Percentiles rank a stretch among this genome's conserved stretches.
Evolutionary conservation across 2,888 invertebrate genomes (phyloP).

Genomic region (Carcina quercana): DNA sequence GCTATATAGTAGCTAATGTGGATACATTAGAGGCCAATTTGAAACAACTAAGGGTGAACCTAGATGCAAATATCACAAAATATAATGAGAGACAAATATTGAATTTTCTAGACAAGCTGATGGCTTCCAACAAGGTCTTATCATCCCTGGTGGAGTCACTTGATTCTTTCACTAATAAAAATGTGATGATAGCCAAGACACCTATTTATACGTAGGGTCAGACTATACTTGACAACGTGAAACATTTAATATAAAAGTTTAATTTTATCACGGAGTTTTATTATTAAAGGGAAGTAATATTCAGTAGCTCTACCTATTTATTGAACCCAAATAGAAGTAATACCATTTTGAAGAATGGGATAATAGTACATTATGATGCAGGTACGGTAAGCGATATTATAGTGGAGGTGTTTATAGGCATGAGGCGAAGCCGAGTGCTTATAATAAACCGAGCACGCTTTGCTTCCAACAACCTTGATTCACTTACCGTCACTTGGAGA

Average conservation of each 20-base stretch:
- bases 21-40: constrained; percentile 34
- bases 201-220: neutral
- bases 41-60: constrained; percentile 23
- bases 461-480: no score
- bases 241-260: neutral
- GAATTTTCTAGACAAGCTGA: constrained; percentile 32
- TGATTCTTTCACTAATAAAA: constrained; percentile 12
- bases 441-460: no score
- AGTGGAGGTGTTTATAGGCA: no score
- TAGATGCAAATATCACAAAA: constrained; percentile 19
- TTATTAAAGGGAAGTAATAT: neutral
- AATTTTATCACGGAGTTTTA: neutral
- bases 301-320: neutral
- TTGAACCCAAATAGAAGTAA: no score
- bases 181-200: no score
- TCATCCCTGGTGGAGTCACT: constrained; percentile 23
- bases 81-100: constrained; percentile 29
- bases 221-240: neutral
- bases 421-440: no score
- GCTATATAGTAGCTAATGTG: constrained; percentile 37
- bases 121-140: constrained; percentile 21
- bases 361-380: no score
- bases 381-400: no score
- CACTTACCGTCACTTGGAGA: no score
- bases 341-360: no score